Conservation (phyloP, 2,888 invertebrate species). For the Campoletis raptor region DNA sequence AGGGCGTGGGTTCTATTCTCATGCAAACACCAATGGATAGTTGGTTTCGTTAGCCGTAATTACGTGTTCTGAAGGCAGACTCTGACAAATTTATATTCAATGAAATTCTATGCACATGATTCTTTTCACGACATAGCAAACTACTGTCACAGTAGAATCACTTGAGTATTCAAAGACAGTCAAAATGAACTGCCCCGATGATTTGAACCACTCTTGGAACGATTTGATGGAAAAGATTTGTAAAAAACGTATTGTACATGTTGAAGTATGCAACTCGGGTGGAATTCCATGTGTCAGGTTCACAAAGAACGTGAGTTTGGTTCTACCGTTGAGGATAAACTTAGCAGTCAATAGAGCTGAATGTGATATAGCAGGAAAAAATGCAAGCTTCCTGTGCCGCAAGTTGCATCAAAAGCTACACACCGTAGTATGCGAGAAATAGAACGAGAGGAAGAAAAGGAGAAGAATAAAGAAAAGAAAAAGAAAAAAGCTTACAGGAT, state of each 20-base stretch:
- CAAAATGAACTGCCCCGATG: not conserved
- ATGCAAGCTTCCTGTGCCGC: not conserved
- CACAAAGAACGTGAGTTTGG: constrained; percentile 13
- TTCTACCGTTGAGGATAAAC: constrained; percentile 13
- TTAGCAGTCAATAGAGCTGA: constrained; percentile 23
- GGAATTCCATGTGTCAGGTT: not conserved
- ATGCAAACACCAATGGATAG: no score
- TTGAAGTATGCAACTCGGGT: not conserved
- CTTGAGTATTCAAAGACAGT: not conserved
- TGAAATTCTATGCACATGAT: no score
- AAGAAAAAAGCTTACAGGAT: constrained; percentile 46
- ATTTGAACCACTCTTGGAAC: not conserved
- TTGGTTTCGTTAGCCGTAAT: not conserved
- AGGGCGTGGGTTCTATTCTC: no score
- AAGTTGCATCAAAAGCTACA: constrained; percentile 76
- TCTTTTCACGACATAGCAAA: not conserved
- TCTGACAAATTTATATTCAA: not conserved
- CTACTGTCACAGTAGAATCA: not conserved
- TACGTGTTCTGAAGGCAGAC: not conserved
- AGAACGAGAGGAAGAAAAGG: constrained; percentile 48
- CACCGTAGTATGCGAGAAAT: constrained; percentile 63
- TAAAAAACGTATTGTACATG: not conserved
- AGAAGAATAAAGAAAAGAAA: constrained; percentile 57
- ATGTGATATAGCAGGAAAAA: constrained; percentile 39
- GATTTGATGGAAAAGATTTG: not conserved